A percentile compares a stretch with the other conserved stretches of the same genome.
These are phyloP conservation scores for Cerceris rybyensis DNA, from an alignment of 2,888 invertebrate species.

Conservation along the genomic window DNA sequence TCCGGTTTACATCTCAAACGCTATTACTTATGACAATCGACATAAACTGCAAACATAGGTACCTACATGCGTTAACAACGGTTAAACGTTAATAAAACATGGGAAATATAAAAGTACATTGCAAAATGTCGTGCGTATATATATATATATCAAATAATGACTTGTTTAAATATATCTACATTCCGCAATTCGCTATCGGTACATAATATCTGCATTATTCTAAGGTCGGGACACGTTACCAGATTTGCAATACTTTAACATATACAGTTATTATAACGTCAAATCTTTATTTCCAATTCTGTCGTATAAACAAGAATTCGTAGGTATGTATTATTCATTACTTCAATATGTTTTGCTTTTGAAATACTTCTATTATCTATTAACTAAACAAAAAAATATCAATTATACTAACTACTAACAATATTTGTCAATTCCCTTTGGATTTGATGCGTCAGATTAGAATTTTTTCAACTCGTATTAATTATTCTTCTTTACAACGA, in stretches of 20 bases:
- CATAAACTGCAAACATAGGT: conserved; percentile 4
- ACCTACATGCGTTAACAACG: conserved; percentile 21
- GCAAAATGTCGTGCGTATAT: conserved; percentile 30
- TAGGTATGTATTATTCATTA: conserved; percentile 4
- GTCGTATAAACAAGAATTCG: conserved; percentile 20
- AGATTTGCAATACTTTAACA: conserved; percentile 27
- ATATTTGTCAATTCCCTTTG: conserved; percentile 29
- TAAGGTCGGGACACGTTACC: not conserved
- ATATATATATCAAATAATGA: conserved; percentile 24
- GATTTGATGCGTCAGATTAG: conserved; percentile 39
- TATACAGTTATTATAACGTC: conserved; percentile 16
- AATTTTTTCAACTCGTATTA: conserved; percentile 31
- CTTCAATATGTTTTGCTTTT: not conserved
- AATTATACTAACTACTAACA: conserved; percentile 27
- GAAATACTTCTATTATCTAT: conserved; percentile 22
- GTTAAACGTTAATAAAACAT: not conserved
- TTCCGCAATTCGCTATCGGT: conserved; percentile 25
- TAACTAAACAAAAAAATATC: not conserved
- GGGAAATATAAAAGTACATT: conserved; percentile 30
- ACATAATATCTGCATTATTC: conserved; percentile 38
- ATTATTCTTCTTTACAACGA: conserved; percentile 14
- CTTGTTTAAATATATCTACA: conserved; percentile 34
- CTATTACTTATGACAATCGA: not conserved
- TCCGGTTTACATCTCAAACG: conserved; percentile 27
- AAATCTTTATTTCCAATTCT: conserved; percentile 15